Base-by-base conservation (phyloP, 2,797 vertebrate species). In the Coregonus sp. region DNA sequence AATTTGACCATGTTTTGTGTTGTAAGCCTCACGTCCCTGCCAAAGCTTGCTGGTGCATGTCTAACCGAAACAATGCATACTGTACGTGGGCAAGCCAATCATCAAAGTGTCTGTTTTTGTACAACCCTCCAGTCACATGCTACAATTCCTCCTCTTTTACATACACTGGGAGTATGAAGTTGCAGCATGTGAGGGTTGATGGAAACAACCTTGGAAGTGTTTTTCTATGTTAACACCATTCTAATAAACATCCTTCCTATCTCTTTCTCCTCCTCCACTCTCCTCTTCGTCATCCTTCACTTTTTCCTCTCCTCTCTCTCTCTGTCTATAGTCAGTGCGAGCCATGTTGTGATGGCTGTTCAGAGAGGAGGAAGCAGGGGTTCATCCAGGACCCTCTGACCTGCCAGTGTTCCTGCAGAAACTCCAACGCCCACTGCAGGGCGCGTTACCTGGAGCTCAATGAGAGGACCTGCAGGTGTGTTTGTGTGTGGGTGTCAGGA, bases 401-500 rank as follows among this genome's bases (percentile, higher is more conserved):
- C 89, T 99, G 98, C 94, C 97, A 94, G 94, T 99, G 98, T 93
- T 97, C 97, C 95, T 99, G 98, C 95, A 99, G 97, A 96, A 94
- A 97, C 96, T 96, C 97, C 89, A 96, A 97, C 81, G 96, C 95
- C 87, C 94, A 95, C 95, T 99, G 98, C 95, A 97, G 96, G 96
- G 96, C 95, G 87, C 97, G 94, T 94, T 96, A 98, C 89, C 96
- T 96, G 93, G 98, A 99, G 95, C 97, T 99, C 95, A 99, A 98
- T 90, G 98, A 99, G 94, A 96, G 96, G 94, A 98, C 97, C 95
- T 99, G 98, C 97, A 99, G 95, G 98, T 99, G 95, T 94, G 95
- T 95, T 93, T 51, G 84, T 88, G 93, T 51, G 66, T 70, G 67
- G 54, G 65, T 68, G 75, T 47, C 40, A 12, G 40, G 40, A 3